Conservation (phyloP, 2,888 invertebrate species). For the Cephus rjabovi region DNA sequence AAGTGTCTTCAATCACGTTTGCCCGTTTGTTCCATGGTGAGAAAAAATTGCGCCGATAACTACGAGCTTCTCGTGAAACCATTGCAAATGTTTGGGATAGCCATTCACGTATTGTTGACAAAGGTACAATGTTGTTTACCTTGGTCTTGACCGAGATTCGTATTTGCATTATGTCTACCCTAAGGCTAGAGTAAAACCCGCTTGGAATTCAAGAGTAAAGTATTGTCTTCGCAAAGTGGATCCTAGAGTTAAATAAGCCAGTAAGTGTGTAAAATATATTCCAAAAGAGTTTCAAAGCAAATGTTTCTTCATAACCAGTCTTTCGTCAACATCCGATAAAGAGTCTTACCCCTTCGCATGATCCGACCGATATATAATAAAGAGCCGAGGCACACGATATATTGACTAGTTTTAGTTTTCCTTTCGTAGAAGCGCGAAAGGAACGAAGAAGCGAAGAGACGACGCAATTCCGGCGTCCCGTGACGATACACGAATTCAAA, state of each 20-base stretch:
- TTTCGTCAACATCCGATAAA: not conserved
- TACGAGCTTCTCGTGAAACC: no score
- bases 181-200: not conserved
- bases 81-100: no score
- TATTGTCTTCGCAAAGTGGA: not conserved
- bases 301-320: not conserved
- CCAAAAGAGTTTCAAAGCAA: not conserved
- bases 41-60: not conserved
- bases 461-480: not conserved
- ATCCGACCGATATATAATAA: not conserved
- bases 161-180: not conserved
- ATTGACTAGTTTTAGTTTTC: not conserved
- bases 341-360: not conserved
- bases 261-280: not conserved
- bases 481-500: not conserved
- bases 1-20: not conserved
- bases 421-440: not conserved
- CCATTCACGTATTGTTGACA: not conserved
- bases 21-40: not conserved
- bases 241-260: not conserved
- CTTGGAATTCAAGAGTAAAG: not conserved
- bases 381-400: not conserved
- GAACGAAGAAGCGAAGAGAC: no score
- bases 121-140: not conserved
- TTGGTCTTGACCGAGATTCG: not conserved